Evolutionary conservation across 2,113 vertebrate species (phyloP).

Genomic region (Casuarius casuarius): DNA sequence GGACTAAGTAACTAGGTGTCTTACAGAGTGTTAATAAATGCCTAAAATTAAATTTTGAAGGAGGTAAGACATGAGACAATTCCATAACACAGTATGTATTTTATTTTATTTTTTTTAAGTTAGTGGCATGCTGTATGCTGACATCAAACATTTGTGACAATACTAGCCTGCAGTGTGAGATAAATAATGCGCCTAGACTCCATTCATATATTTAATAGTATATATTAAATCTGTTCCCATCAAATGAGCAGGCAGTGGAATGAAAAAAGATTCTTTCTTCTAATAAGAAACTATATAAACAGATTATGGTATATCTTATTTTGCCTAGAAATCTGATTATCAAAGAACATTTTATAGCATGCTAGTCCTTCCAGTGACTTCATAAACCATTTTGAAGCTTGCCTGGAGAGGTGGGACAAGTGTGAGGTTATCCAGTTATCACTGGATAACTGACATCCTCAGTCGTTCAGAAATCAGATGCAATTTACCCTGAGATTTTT

Average conservation of each 20-base stretch:
- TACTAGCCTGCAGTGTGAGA: background rate
- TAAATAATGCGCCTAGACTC: background rate
- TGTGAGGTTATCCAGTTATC: background rate
- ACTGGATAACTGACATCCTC: background rate
- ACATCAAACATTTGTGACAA: background rate
- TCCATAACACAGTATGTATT: background rate
- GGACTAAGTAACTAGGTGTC: background rate
- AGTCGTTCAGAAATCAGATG: background rate
- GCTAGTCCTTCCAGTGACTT: background rate
- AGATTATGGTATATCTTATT: background rate
- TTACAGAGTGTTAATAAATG: background rate
- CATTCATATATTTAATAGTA: background rate
- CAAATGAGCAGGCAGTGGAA: background rate
- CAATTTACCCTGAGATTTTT: background rate
- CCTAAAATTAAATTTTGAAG: background rate
- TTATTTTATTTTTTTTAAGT: background rate
- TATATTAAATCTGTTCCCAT: background rate
- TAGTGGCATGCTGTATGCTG: background rate
- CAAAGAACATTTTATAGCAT: background rate
- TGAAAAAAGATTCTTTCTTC: background rate
- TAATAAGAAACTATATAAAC: background rate
- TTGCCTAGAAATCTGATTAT: background rate
- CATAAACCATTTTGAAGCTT: background rate
- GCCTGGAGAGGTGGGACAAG: background rate
- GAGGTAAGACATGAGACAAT: background rate